phyloP scores from a whole-genome alignment of 2,888 invertebrate genomes.

The Gasteruption jaculator region DNA sequence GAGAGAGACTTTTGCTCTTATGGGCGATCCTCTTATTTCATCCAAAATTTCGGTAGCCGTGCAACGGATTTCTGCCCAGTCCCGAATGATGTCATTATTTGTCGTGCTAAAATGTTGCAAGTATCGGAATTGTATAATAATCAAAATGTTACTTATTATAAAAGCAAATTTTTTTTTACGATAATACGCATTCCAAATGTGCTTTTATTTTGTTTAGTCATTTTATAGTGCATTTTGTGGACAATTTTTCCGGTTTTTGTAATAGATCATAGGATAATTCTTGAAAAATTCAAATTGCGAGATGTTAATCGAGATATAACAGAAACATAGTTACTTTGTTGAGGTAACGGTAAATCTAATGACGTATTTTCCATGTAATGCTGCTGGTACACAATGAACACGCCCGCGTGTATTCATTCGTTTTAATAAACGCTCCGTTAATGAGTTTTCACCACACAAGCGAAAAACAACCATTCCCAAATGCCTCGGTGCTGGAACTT shows the following conservation, averaged over 20 bases:
- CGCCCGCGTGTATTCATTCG: constrained; percentile 81
- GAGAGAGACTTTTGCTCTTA: constrained; percentile 65
- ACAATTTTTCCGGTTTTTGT: no score
- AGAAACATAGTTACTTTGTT: constrained; percentile 53
- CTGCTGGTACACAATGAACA: constrained; percentile 92
- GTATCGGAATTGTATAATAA: background rate
- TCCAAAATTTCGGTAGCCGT: constrained; percentile 68
- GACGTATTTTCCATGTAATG: constrained; percentile 84
- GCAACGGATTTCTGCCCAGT: constrained; percentile 81
- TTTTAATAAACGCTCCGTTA: constrained; percentile 85
- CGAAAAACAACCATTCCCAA: constrained; percentile 90
- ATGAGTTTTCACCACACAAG: constrained; percentile 75
- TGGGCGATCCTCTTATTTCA: constrained; percentile 55
- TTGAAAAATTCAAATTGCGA: no score
- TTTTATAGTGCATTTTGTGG: no score
- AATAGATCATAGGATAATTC: no score
- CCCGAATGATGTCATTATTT: constrained; percentile 71
- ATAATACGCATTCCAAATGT: no score
- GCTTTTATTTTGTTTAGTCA: no score
- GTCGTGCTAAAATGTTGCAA: constrained; percentile 57
- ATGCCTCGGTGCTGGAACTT: constrained; percentile 82
- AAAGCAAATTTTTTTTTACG: no score
- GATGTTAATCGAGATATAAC: no score
- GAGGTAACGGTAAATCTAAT: constrained; percentile 94
- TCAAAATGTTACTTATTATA: background rate